Percentiles rank a stretch among this genome's conserved stretches.
Conservation (phyloP, 2,888 invertebrate genomes). For the Automeris io region DNA sequence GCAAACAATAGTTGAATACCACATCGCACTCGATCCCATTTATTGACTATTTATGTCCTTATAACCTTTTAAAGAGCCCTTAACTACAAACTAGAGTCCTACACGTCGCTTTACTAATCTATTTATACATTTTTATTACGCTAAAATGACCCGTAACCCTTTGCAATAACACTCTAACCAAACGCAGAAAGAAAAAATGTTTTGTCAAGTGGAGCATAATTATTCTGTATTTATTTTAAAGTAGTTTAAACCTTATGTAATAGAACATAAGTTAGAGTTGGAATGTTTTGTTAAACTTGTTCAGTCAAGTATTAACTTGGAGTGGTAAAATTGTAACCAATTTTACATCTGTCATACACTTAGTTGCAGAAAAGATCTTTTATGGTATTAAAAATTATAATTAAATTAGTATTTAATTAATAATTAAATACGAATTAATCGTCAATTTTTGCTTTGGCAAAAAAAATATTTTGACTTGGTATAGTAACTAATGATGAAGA, state of each 20-base stretch:
- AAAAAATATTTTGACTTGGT: too few species aligned
- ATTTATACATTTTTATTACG: neutral
- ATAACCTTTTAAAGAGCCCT: neutral
- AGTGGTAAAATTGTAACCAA: slow-evolving; percentile 1
- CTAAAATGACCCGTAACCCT: neutral
- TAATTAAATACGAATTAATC: too few species aligned
- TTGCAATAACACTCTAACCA: neutral
- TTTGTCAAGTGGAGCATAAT: neutral
- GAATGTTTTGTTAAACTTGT: neutral
- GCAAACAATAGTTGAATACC: neutral
- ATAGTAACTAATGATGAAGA: too few species aligned
- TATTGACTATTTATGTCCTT: slow-evolving; percentile 1
- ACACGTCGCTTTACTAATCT: neutral
- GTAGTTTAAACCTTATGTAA: neutral
- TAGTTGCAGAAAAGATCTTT: too few species aligned
- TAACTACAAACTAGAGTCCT: neutral
- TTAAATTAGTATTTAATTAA: too few species aligned
- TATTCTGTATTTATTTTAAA: neutral
- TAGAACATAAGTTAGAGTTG: neutral
- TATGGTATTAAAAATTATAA: too few species aligned
- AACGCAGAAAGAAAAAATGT: neutral
- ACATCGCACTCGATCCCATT: neutral
- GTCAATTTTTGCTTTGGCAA: too few species aligned
- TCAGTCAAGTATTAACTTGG: neutral
- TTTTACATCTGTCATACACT: slow-evolving; percentile 1